These are phyloP conservation scores for Spodoptera exigua DNA, from an alignment of 2,888 invertebrate genomes.

Conservation along the genomic window DNA sequence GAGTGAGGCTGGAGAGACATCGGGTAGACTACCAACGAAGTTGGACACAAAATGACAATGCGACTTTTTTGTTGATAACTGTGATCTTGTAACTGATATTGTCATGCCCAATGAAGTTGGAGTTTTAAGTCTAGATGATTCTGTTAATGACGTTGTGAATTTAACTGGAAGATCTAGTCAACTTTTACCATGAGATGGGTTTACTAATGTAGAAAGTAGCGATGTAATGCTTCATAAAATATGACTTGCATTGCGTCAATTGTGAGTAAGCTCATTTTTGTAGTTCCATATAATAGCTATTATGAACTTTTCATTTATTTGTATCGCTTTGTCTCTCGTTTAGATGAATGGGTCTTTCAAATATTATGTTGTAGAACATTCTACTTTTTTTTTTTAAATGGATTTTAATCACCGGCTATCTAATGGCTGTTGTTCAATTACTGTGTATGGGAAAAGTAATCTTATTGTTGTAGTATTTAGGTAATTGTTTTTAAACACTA, in stretches of 20 bases:
- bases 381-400: slow-evolving; percentile 27
- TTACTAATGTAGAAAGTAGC: slow-evolving; percentile 39
- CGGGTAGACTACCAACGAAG: slow-evolving; percentile 16
- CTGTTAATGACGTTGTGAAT: slow-evolving; percentile 14
- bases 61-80: slow-evolving; percentile 13
- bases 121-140: slow-evolving; percentile 23
- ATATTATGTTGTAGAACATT: slow-evolving; percentile 23
- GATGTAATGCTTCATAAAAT: slow-evolving; percentile 45
- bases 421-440: slow-evolving; percentile 10
- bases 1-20: slow-evolving; percentile 44
- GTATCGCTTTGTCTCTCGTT: slow-evolving; percentile 15
- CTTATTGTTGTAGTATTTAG: background rate
- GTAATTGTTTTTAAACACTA: background rate
- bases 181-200: slow-evolving; percentile 43
- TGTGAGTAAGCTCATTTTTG: slow-evolving; percentile 29
- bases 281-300: slow-evolving; percentile 19
- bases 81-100: slow-evolving; percentile 19
- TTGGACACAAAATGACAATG: slow-evolving; percentile 7
- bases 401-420: slow-evolving; percentile 11
- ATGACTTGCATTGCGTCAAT: slow-evolving; percentile 55
- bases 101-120: slow-evolving; percentile 22
- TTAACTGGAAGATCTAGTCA: slow-evolving; percentile 23
- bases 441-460: background rate
- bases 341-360: slow-evolving; percentile 33
- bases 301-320: slow-evolving; percentile 30